These are phyloP conservation scores for Charadrius vociferus DNA, from an alignment of 2,113 vertebrate genomes.

Conservation along the genomic window DNA sequence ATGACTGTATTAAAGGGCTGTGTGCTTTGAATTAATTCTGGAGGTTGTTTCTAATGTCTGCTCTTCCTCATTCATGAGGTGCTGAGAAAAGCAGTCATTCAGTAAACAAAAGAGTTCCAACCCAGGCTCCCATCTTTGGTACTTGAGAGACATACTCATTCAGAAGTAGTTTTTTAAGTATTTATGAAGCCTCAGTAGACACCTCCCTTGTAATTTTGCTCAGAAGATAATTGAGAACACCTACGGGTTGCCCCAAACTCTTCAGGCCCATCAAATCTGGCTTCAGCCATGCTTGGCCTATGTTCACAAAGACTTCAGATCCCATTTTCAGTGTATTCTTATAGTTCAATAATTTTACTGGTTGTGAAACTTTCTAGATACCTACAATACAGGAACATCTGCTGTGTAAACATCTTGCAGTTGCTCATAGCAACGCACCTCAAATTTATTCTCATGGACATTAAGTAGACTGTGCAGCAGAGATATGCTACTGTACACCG, in stretches of 20 bases:
- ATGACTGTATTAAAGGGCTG: background rate
- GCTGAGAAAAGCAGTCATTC: background rate
- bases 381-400: background rate
- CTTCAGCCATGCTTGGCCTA: background rate
- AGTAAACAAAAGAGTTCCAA: background rate
- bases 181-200: background rate
- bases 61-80: background rate
- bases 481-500: background rate
- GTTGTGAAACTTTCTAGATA: background rate
- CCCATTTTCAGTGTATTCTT: background rate
- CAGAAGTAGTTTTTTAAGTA: background rate
- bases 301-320: background rate
- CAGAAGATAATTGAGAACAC: background rate
- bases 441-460: background rate
- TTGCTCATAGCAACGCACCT: background rate
- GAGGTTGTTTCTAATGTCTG: background rate
- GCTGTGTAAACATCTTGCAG: background rate
- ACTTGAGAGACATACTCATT: background rate
- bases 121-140: background rate
- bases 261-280: background rate
- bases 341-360: background rate
- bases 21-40: background rate
- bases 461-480: background rate
- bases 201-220: background rate
- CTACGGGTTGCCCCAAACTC: background rate